phyloP scores from a whole-genome alignment of 2,888 invertebrate genomes.

The Diadegma fenestrale region DNA sequence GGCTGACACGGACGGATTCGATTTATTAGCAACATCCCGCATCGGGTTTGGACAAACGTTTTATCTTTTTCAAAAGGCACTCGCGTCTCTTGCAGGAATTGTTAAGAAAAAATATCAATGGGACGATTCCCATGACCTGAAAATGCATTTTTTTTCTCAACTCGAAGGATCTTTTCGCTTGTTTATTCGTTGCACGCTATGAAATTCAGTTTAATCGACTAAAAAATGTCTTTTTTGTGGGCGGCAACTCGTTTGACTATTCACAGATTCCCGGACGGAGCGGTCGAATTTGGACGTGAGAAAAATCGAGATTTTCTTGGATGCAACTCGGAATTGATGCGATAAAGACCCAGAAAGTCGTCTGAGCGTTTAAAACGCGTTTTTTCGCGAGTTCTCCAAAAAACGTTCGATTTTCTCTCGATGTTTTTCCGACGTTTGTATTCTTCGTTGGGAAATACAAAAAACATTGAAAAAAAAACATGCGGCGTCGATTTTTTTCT shows the following conservation, averaged over 20 bases:
- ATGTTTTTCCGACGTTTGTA: neutral
- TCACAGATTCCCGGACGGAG: neutral
- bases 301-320: conserved; percentile 36
- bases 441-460: neutral
- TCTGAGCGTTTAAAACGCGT: conserved; percentile 57
- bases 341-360: conserved; percentile 61
- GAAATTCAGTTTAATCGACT: neutral
- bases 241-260: conserved; percentile 13
- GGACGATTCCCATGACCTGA: neutral
- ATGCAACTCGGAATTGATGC: too few species aligned
- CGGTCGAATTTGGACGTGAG: neutral
- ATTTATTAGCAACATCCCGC: conserved; percentile 45
- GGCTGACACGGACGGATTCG: conserved; percentile 64
- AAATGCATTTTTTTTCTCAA: neutral
- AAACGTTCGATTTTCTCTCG: conserved; percentile 45
- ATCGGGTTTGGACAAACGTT: neutral
- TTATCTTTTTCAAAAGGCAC: conserved; percentile 51
- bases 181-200: neutral
- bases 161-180: neutral
- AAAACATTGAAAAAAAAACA: neutral
- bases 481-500: neutral
- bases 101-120: neutral
- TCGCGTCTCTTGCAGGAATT: conserved; percentile 13
- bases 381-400: conserved; percentile 31
- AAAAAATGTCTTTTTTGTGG: neutral